phyloP scores from a whole-genome alignment of 2,113 vertebrate species.

The Galemys pyrenaicus region DNA sequence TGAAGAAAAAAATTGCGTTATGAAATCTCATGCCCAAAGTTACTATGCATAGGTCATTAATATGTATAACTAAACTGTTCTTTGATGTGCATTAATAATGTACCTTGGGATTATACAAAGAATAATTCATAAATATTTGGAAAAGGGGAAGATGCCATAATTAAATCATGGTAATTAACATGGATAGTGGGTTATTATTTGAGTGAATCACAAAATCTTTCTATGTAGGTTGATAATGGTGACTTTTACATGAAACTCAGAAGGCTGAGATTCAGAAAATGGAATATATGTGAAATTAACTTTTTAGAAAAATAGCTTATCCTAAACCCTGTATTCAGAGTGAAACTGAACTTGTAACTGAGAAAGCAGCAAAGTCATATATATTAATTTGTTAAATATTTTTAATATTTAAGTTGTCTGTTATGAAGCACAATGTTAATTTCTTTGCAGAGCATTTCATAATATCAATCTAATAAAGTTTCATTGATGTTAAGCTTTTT shows the following conservation, averaged over 20 bases:
- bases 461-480: constrained; percentile 37
- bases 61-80: constrained; percentile 79
- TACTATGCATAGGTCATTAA: constrained; percentile 79
- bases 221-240: constrained; percentile 53
- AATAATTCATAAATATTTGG: constrained; percentile 82
- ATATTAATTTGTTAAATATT: constrained; percentile 23
- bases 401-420: constrained; percentile 22
- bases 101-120: constrained; percentile 77
- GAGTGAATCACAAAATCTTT: constrained; percentile 67
- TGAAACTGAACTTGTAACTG: constrained; percentile 24
- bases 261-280: constrained; percentile 45
- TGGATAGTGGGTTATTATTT: constrained; percentile 75
- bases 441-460: neutral
- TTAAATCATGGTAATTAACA: constrained; percentile 84
- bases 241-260: constrained; percentile 55
- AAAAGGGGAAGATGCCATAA: constrained; percentile 78
- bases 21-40: constrained; percentile 76
- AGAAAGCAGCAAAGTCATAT: constrained; percentile 34
- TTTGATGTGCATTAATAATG: constrained; percentile 80
- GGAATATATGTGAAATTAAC: constrained; percentile 4
- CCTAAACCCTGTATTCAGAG: constrained; percentile 44
- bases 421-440: neutral
- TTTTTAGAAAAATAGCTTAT: constrained; percentile 52
- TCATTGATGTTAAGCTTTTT: constrained; percentile 15
- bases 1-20: constrained; percentile 79